Evolutionary conservation across 2,113 vertebrate species (phyloP), one percentile per base, ranked within the genome.

Genomic region (Saguinus imperator): DNA sequence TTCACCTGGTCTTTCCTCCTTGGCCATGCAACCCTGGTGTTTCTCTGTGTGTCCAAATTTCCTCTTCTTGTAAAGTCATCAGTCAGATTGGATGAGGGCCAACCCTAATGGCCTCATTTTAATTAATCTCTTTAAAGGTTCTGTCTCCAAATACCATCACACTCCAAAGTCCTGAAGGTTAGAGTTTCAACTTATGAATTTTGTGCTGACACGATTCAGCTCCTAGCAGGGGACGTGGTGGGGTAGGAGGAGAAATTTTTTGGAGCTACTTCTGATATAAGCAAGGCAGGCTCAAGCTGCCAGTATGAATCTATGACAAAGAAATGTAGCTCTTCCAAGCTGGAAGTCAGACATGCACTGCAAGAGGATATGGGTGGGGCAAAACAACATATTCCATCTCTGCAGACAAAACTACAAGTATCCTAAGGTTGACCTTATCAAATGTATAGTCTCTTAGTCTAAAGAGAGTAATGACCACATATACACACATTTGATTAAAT

Each of bases 321-420:
- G 32, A 55, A 82, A 32, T n/a, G 8, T 7, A 18, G 29, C 20
- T 77, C 3, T 91, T 70, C 5, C 18, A 61, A 32, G 3, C 11
- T 35, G 55, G 1, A 70, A 32, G 40, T 75, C 27, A 75, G 45
- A 21, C 23, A 68, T 4, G 0, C 4, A 11, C 29, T 29, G 8
- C 20, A 37, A 23, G n/a, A 35, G 23, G 6, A 20, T 23, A 4
- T 50, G 32, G 13, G 1, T 0, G 5, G 29, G 21, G 11, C 6
- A 37, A n/a, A 75, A 29, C 1, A 35, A 13, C 43, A 58, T 32
- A 37, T 50, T 16, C 25, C 12, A 18, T 16, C 52, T 85, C 14
- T 37, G 10, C 45, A 81, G 35, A 68, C 3, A 29, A 76, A 75
- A 76, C 20, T 57, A 35, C 9, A 32, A 18, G 11, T 76, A 27